These are phyloP conservation scores for Colaptes auratus DNA, from an alignment of 2,113 vertebrate genomes.

Conservation along the genomic window DNA sequence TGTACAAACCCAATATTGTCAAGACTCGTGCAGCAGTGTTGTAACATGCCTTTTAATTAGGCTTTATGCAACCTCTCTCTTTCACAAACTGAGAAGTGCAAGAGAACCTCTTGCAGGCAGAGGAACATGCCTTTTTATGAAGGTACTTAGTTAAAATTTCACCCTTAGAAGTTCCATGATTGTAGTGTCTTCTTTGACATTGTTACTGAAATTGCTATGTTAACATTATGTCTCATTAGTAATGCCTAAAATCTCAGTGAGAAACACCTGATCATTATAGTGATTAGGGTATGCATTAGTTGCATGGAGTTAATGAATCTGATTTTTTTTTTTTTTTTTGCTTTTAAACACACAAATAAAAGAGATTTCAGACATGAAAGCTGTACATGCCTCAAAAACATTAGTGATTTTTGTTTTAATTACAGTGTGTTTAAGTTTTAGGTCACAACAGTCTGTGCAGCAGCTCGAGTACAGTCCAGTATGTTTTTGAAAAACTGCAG, in stretches of 20 bases:
- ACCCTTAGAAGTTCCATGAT: neutral
- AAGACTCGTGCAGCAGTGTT: neutral
- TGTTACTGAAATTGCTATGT: neutral
- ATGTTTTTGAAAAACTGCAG: neutral
- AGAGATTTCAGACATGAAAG: neutral
- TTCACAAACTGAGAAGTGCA: neutral
- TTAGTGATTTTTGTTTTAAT: neutral
- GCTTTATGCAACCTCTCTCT: neutral
- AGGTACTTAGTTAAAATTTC: neutral
- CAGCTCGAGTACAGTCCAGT: neutral
- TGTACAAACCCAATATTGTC: neutral
- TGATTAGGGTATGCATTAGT: neutral
- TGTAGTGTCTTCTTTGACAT: neutral
- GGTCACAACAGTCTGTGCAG: neutral
- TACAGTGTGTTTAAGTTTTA: neutral
- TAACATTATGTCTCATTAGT: neutral
- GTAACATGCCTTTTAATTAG: neutral
- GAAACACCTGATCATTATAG: neutral
- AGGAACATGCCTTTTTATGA: neutral
- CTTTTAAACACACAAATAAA: neutral
- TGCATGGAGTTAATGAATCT: neutral
- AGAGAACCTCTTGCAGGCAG: neutral
- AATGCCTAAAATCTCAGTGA: constrained; percentile 2
- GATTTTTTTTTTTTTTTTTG: neutral
- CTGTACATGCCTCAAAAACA: neutral